Conservation (phyloP, 2,797 vertebrate genomes). For the Pipistrellus nathusii region DNA sequence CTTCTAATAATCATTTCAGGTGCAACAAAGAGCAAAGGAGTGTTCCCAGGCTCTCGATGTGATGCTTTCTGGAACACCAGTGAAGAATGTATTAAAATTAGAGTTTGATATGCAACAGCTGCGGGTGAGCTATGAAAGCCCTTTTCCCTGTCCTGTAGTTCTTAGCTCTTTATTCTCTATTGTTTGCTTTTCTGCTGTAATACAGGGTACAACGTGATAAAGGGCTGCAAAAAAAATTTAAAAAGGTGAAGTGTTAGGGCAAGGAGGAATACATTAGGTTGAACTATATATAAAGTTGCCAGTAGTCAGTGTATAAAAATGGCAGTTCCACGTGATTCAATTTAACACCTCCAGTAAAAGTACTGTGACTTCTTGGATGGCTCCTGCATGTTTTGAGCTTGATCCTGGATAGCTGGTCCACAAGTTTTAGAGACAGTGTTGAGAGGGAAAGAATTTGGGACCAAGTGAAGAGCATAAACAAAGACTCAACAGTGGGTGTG, state of each 20-base stretch:
- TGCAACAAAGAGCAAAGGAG: slow-evolving; percentile 93
- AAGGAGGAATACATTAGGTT: background rate
- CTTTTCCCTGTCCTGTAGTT: background rate
- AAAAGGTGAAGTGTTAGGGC: background rate
- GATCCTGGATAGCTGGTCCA: slow-evolving; percentile 3
- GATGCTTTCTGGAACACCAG: slow-evolving; percentile 89
- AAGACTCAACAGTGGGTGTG: background rate
- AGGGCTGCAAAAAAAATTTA: background rate
- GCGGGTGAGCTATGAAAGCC: slow-evolving; percentile 87
- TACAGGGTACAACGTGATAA: background rate
- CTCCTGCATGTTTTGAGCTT: background rate
- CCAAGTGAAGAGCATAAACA: background rate
- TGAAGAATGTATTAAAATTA: slow-evolving; percentile 90
- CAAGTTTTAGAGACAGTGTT: background rate
- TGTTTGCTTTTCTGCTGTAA: background rate
- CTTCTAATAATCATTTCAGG: slow-evolving; percentile 85
- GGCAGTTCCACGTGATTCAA: background rate
- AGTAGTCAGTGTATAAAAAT: background rate
- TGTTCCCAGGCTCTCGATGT: slow-evolving; percentile 92
- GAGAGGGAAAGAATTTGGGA: background rate
- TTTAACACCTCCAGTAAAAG: too few relatives aligned
- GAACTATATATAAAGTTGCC: background rate
- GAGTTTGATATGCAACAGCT: slow-evolving; percentile 92
- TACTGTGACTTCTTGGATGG: background rate
- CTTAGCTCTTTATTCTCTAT: background rate